These are phyloP conservation scores for Maniola jurtina DNA, from an alignment of 1,140 invertebrate genomes.

Conservation along the genomic window DNA sequence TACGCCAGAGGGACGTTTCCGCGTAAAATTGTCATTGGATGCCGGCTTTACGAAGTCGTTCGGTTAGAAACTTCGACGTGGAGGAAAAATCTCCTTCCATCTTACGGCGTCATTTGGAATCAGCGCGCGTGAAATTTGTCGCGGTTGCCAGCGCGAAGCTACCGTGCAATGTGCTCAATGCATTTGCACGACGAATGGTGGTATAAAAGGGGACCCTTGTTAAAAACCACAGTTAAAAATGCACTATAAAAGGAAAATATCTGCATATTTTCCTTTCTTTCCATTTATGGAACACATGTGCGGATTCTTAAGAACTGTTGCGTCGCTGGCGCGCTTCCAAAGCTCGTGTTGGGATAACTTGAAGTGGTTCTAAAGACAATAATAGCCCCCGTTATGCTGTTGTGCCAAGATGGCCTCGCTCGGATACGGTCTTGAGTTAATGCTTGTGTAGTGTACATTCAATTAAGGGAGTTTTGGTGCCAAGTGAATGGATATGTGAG, in stretches of 20 bases:
- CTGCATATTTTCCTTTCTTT: conserved; percentile 17
- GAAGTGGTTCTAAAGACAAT: conserved; percentile 50
- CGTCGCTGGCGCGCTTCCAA: conserved; percentile 53
- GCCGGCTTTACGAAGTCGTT: conserved; percentile 50
- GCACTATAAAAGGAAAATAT: conserved; percentile 26
- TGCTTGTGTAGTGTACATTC: conserved; percentile 23
- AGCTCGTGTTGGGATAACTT: conserved; percentile 43
- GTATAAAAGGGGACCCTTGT: conserved; percentile 21
- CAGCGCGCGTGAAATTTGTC: conserved; percentile 72
- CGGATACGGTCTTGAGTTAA: conserved; percentile 28
- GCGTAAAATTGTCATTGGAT: conserved; percentile 51
- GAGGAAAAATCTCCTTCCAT: conserved; percentile 59
- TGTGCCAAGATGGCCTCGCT: conserved; percentile 35
- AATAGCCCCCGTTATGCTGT: conserved; percentile 32
- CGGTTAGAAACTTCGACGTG: conserved; percentile 62
- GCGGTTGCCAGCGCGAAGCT: conserved; percentile 49
- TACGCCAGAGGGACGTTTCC: conserved; percentile 38
- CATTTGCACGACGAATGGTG: conserved; percentile 37
- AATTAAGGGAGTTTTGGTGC: conserved; percentile 32
- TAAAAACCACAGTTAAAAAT: conserved; percentile 18
- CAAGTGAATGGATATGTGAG: conserved; percentile 15
- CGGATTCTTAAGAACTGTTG: conserved; percentile 59
- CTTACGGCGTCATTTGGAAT: conserved; percentile 66
- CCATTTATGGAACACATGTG: conserved; percentile 37
- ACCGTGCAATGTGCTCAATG: conserved; percentile 35